phyloP scores from a whole-genome alignment of 2,888 invertebrate genomes.

The Drosophila kambysellisi region DNA sequence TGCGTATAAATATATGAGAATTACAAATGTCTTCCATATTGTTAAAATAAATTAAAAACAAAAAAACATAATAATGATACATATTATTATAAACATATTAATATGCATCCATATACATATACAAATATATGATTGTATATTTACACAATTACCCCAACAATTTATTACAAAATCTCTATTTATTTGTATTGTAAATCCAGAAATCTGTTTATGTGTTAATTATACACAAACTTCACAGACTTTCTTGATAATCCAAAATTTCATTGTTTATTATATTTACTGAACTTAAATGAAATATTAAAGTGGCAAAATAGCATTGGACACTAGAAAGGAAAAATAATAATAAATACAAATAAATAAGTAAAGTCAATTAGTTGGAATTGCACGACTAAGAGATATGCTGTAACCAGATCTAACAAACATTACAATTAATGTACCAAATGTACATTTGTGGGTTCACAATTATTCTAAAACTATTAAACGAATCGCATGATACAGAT shows the following conservation, averaged over 20 bases:
- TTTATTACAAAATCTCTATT: conserved; percentile 6
- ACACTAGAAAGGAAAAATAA: neutral
- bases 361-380: neutral
- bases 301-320: conserved; percentile 5
- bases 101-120: conserved; percentile 26
- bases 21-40: conserved; percentile 83
- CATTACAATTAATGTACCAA: neutral
- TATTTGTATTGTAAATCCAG: neutral
- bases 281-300: conserved; percentile 3
- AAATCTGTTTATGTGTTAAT: conserved; percentile 11
- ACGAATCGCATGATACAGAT: conserved; percentile 14
- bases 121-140: conserved; percentile 46
- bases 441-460: conserved; percentile 26
- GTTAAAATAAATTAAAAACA: conserved; percentile 69
- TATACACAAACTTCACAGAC: neutral
- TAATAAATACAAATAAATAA: neutral
- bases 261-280: conserved; percentile 1
- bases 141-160: neutral
- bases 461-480: conserved; percentile 12
- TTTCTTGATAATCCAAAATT: conserved; percentile 1
- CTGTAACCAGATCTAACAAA: neutral
- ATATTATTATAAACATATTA: conserved; percentile 43
- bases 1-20: conserved; percentile 64
- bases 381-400: conserved; percentile 2
- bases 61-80: conserved; percentile 21